A percentile compares a stretch with the other conserved stretches of the same genome.
Conservation (phyloP, 2,113 vertebrate species). For the Laticauda colubrina region DNA sequence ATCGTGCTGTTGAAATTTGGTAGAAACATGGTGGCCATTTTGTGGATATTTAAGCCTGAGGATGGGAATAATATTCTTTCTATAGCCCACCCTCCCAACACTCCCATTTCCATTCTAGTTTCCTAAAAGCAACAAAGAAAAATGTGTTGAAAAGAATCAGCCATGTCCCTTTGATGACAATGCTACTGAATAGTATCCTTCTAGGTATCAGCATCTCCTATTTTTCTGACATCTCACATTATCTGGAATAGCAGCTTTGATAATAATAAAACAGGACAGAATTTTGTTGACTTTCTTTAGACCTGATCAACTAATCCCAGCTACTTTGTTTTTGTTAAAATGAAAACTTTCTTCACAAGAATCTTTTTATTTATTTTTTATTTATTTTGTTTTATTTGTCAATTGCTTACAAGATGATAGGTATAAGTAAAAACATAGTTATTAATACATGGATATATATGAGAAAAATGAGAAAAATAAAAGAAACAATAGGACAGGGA, state of each 20-base stretch:
- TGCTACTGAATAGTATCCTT: not conserved
- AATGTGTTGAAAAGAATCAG: not conserved
- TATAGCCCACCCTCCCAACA: not conserved
- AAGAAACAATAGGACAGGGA: no score
- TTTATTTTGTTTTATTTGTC: no score
- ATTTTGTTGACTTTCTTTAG: not conserved
- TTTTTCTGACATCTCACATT: not conserved
- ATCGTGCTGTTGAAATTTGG: not conserved
- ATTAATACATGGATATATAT: no score
- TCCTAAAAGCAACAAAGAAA: not conserved
- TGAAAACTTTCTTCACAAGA: not conserved
- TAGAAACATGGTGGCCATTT: not conserved
- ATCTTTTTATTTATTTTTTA: no score
- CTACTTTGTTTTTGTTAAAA: not conserved
- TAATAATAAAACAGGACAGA: not conserved
- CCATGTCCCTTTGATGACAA: not conserved
- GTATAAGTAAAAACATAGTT: no score
- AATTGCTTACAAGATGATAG: no score
- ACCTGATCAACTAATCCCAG: not conserved
- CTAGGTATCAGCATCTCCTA: not conserved
- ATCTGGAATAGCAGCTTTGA: not conserved
- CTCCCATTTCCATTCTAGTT: not conserved
- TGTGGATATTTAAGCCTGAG: not conserved
- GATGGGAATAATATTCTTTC: not conserved
- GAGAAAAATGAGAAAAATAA: no score